These are phyloP conservation scores for Carposina sasakii DNA, from an alignment of 1,140 invertebrate species.

Conservation along the genomic window DNA sequence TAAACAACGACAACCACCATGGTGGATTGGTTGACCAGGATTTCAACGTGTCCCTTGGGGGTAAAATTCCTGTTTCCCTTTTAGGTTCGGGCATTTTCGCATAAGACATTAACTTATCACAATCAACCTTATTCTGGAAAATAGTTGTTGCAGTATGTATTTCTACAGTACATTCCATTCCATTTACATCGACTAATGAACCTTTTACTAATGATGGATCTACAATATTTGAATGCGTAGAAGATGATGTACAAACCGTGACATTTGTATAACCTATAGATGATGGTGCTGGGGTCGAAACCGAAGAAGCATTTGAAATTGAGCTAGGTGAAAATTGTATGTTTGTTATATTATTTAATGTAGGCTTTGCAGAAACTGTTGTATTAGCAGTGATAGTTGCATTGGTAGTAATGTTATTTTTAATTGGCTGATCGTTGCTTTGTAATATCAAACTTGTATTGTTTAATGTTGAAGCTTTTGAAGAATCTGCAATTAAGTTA, in stretches of 20 bases:
- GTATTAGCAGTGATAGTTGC: not conserved
- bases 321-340: too few species aligned
- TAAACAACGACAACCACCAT: constrained; percentile 60
- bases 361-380: too few species aligned
- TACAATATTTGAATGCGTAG: constrained; percentile 7
- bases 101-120: constrained; percentile 43
- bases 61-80: constrained; percentile 36
- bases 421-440: too few species aligned
- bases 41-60: constrained; percentile 43
- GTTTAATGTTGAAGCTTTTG: too few species aligned
- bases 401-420: not conserved
- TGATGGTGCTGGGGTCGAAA: too few species aligned
- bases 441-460: too few species aligned
- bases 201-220: constrained; percentile 51
- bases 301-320: too few species aligned
- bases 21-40: constrained; percentile 51
- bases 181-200: constrained; percentile 23
- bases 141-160: constrained; percentile 38
- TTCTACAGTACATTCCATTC: constrained; percentile 49
- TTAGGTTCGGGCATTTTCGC: constrained; percentile 54
- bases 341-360: too few species aligned
- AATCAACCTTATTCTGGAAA: constrained; percentile 42
- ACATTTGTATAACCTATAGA: too few species aligned
- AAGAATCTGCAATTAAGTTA: too few species aligned
- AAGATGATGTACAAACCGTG: constrained; percentile 22